These are phyloP conservation scores for Camponotus fellah DNA, from an alignment of 2,888 invertebrate genomes.

Conservation along the genomic window DNA sequence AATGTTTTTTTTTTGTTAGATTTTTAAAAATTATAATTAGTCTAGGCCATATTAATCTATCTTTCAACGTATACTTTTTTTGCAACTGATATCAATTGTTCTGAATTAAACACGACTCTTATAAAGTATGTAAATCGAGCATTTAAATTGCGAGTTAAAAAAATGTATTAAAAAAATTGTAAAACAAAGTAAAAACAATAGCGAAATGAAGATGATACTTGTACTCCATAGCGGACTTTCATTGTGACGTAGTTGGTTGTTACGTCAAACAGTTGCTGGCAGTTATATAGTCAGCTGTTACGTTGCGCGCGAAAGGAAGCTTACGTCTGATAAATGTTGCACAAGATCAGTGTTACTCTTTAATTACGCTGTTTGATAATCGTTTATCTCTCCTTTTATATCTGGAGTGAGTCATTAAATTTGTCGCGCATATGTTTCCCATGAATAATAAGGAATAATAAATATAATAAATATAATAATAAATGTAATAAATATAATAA, in stretches of 20 bases:
- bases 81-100: neutral
- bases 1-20: neutral
- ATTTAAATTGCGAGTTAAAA: neutral
- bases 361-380: slow-evolving; percentile 53
- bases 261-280: slow-evolving; percentile 56
- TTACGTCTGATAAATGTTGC: slow-evolving; percentile 65
- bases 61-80: neutral
- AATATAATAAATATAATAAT: too few relatives aligned
- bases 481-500: too few relatives aligned
- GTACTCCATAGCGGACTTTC: slow-evolving; percentile 58
- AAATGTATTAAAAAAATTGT: neutral
- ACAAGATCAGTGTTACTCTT: slow-evolving; percentile 65
- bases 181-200: neutral
- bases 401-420: slow-evolving; percentile 32
- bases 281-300: slow-evolving; percentile 69
- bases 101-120: neutral
- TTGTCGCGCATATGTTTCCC: neutral
- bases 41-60: neutral
- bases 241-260: slow-evolving; percentile 37
- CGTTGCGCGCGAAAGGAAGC: slow-evolving; percentile 54
- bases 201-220: neutral
- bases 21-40: neutral
- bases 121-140: neutral
- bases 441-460: neutral
- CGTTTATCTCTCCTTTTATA: slow-evolving; percentile 35